A percentile compares a stretch with the other conserved stretches of the same genome.
phyloP scores from a whole-genome alignment of 2,797 vertebrate genomes.

The Ambastaia sidthimunki region DNA sequence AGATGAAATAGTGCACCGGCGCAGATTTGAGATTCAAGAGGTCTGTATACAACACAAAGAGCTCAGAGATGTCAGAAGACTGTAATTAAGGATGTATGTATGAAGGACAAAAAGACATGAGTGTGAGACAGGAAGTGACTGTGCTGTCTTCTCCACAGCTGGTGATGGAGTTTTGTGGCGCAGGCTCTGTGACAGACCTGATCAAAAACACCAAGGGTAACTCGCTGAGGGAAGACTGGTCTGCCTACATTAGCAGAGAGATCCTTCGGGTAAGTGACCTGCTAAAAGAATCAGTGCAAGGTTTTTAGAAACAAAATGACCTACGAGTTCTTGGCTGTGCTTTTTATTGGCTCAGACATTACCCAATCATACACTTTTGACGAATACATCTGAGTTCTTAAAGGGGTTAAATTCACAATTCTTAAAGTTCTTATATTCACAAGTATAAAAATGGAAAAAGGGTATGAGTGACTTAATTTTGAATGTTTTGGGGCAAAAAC shows the following conservation, averaged over 20 bases:
- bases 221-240: conserved; percentile 94
- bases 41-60: background rate
- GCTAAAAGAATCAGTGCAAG: background rate
- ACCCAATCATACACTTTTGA: no score
- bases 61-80: background rate
- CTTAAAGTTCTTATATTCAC: no score
- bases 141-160: conserved; percentile 73
- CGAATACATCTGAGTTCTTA: no score
- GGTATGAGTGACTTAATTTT: no score
- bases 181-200: conserved; percentile 92
- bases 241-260: conserved; percentile 93
- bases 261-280: conserved; percentile 85
- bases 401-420: no score
- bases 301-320: no score
- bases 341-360: no score
- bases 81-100: background rate
- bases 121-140: background rate
- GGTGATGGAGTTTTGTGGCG: conserved; percentile 98
- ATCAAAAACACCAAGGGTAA: conserved; percentile 97
- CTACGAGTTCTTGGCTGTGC: no score
- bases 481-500: no score
- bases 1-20: conserved; percentile 13
- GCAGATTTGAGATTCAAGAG: background rate
- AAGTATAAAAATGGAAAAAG: no score
- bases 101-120: background rate